phyloP scores from a whole-genome alignment of 1,140 invertebrate genomes.

The Lanistes nyassanus region DNA sequence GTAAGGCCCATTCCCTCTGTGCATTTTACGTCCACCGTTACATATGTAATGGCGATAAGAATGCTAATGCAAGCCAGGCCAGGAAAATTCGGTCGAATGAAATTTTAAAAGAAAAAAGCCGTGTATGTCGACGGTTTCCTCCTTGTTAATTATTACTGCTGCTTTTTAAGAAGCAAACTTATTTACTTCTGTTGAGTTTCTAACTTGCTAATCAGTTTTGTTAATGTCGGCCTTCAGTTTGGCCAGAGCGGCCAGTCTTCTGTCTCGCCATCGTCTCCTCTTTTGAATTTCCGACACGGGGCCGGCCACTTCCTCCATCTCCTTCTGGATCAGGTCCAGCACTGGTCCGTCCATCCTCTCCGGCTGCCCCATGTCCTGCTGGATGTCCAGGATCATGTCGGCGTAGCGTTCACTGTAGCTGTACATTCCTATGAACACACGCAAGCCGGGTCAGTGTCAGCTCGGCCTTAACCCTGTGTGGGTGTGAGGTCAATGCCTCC shows the following conservation, averaged over 20 bases:
- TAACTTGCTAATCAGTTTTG: conserved; percentile 44
- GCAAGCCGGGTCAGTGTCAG: neutral
- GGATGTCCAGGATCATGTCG: conserved; percentile 45
- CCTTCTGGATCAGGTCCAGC: conserved; percentile 43
- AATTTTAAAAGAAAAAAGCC: no score
- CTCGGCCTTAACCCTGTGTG: no score
- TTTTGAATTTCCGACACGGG: conserved; percentile 65
- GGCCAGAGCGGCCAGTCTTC: conserved; percentile 82
- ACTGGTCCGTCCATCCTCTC: conserved; percentile 40
- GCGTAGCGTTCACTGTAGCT: conserved; percentile 80
- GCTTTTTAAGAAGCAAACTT: no score
- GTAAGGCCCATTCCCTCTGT: no score
- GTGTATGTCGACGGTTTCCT: no score
- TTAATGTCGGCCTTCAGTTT: conserved; percentile 80
- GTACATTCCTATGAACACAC: conserved; percentile 71
- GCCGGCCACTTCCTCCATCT: conserved; percentile 66
- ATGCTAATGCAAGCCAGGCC: no score
- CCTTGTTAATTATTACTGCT: no score
- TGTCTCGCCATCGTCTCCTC: conserved; percentile 82
- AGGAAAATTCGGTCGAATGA: no score
- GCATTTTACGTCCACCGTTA: no score
- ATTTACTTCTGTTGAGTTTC: no score
- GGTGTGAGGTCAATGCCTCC: no score
- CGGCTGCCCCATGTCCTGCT: conserved; percentile 37
- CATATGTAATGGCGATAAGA: no score